These are phyloP conservation scores for Drosophila pseudoananassae DNA, from an alignment of 1,140 invertebrate species.

Conservation along the genomic window DNA sequence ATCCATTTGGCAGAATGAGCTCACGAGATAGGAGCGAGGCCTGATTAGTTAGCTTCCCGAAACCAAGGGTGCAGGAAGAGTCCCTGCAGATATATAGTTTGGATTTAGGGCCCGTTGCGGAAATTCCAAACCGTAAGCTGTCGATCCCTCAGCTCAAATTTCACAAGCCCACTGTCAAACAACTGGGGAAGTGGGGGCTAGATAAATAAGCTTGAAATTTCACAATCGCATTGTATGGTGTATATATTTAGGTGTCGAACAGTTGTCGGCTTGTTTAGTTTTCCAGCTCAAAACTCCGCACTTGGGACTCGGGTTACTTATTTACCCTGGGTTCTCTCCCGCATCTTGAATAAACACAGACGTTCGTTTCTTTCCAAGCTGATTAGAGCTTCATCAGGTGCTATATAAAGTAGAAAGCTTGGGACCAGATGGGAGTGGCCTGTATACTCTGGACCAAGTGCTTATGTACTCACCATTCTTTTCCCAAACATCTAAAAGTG, in stretches of 20 bases:
- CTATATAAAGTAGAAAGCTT: conserved; percentile 30
- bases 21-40: too few species aligned
- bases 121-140: conserved; percentile 11
- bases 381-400: conserved; percentile 70
- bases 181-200: conserved; percentile 8
- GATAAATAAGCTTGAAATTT: conserved; percentile 63
- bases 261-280: conserved; percentile 68
- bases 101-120: too few species aligned
- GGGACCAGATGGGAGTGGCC: conserved; percentile 42
- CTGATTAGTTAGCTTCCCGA: too few species aligned
- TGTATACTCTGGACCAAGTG: conserved; percentile 2
- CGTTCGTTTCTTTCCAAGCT: conserved; percentile 55
- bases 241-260: conserved; percentile 51
- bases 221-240: conserved; percentile 50
- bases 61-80: too few species aligned
- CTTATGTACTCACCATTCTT: neutral
- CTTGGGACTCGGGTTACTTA: conserved; percentile 31
- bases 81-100: neutral
- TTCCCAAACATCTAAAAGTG: too few species aligned
- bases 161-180: conserved; percentile 35
- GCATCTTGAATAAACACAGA: conserved; percentile 68
- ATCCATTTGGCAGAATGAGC: too few species aligned
- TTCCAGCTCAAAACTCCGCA: conserved; percentile 30
- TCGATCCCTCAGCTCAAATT: conserved; percentile 31
- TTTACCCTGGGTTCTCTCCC: conserved; percentile 15